A percentile compares a stretch with the other conserved stretches of the same genome.
Evolutionary conservation across 2,888 invertebrate genomes (phyloP).

Genomic region (Lacanobia wlatinum): DNA sequence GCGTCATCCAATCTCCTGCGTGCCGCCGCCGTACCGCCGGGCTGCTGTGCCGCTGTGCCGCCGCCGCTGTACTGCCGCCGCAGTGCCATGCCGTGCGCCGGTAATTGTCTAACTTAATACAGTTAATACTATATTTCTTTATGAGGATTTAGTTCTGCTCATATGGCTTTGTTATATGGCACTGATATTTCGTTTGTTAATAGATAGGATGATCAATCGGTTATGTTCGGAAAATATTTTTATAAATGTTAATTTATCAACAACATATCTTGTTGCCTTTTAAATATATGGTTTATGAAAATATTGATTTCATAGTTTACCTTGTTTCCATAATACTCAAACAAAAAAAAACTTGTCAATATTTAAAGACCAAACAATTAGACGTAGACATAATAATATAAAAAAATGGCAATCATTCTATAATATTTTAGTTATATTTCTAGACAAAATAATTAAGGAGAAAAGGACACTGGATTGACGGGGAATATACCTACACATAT

Average conservation of each 20-base stretch:
- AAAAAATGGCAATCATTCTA: not conserved
- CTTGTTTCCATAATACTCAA: not conserved
- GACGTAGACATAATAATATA: not conserved
- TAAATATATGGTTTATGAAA: not conserved
- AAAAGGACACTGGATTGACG: conserved; percentile 7
- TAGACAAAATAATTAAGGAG: not conserved
- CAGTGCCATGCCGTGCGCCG: conserved; percentile 64
- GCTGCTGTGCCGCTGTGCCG: conserved; percentile 59
- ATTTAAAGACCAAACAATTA: not conserved
- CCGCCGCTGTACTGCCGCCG: conserved; percentile 51
- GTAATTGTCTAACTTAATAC: conserved; percentile 60
- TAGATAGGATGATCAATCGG: not conserved
- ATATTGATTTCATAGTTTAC: not conserved
- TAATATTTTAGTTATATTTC: not conserved
- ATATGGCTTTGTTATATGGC: conserved; percentile 30
- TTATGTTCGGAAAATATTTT: not conserved
- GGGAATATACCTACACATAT: conserved; percentile 5
- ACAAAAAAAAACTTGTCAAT: not conserved
- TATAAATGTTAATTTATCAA: not conserved
- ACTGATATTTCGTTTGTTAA: conserved; percentile 21
- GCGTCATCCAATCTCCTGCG: conserved; percentile 68
- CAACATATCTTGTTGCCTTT: not conserved
- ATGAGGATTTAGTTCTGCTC: conserved; percentile 36
- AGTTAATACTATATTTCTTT: conserved; percentile 48
- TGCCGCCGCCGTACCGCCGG: conserved; percentile 54